A percentile compares a stretch with the other conserved stretches of the same genome.
These are phyloP conservation scores for Philaethria dido DNA, from an alignment of 2,888 invertebrate genomes.

Conservation along the genomic window DNA sequence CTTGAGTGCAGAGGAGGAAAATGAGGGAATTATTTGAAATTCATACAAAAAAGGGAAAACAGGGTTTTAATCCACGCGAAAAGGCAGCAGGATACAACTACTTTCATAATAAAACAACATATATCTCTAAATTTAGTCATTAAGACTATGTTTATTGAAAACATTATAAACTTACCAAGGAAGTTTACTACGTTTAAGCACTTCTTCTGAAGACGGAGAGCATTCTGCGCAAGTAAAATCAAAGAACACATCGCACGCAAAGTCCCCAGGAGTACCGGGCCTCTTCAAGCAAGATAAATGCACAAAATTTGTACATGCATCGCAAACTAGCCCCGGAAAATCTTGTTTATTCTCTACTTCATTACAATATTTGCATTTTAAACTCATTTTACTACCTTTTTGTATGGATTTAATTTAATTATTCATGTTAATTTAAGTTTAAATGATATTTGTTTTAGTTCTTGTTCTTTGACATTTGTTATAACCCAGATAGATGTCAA, in stretches of 20 bases:
- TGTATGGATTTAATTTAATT: neutral
- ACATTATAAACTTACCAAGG: constrained; percentile 84
- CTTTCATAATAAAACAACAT: too few relatives aligned
- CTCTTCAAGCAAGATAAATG: constrained; percentile 87
- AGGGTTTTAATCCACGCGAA: too few relatives aligned
- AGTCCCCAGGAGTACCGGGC: constrained; percentile 87
- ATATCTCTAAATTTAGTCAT: too few relatives aligned
- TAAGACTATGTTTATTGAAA: neutral
- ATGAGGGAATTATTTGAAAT: too few relatives aligned
- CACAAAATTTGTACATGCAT: constrained; percentile 83
- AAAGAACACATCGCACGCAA: constrained; percentile 90
- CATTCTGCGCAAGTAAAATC: constrained; percentile 88
- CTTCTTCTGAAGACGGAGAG: constrained; percentile 81
- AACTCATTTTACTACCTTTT: constrained; percentile 32
- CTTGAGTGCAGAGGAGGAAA: too few relatives aligned
- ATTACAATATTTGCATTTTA: constrained; percentile 84
- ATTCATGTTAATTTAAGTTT: neutral
- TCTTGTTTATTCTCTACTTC: constrained; percentile 79
- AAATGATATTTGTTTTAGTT: constrained; percentile 21
- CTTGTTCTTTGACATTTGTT: constrained; percentile 15
- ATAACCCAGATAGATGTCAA: constrained; percentile 5
- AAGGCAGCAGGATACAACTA: too few relatives aligned
- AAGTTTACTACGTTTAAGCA: constrained; percentile 86
- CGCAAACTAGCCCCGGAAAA: constrained; percentile 85
- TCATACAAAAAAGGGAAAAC: too few relatives aligned